These are phyloP conservation scores for Cabera pusaria DNA, from an alignment of 2,888 invertebrate genomes.

Conservation along the genomic window DNA sequence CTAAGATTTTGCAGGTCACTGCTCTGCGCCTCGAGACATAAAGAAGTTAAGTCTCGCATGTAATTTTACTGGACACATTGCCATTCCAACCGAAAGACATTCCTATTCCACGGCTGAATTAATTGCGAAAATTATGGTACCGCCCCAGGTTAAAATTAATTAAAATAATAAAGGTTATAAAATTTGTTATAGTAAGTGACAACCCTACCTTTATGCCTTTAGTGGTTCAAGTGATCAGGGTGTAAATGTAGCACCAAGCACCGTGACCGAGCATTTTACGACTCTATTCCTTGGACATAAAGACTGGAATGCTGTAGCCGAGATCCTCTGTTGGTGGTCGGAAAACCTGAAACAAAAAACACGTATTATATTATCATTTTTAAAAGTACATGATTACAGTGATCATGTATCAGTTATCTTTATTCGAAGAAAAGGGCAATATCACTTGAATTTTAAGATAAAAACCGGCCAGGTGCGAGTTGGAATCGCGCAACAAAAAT, in stretches of 20 bases:
- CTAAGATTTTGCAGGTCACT: no score
- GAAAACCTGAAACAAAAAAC: conserved; percentile 10
- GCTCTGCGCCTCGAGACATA: no score
- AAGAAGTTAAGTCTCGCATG: no score
- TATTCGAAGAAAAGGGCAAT: background rate
- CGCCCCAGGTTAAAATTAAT: no score
- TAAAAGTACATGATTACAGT: background rate
- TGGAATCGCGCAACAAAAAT: no score
- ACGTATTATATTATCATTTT: background rate
- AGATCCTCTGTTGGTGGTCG: background rate
- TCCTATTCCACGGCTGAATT: no score
- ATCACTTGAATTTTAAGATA: background rate
- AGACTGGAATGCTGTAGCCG: conserved; percentile 8
- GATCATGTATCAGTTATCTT: background rate
- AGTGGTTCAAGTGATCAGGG: conserved; percentile 44
- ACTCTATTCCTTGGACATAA: conserved; percentile 14
- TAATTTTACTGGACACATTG: no score
- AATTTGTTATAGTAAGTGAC: no score
- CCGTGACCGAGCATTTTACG: conserved; percentile 45
- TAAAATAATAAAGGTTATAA: no score
- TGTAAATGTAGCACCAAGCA: conserved; percentile 34
- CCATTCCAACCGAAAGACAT: no score
- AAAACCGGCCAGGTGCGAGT: no score
- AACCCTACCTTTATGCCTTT: conserved; percentile 24
- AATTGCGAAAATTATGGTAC: no score